Evolutionary conservation across 2,888 invertebrate genomes (phyloP).

Genomic region (Drosophila borborema): DNA sequence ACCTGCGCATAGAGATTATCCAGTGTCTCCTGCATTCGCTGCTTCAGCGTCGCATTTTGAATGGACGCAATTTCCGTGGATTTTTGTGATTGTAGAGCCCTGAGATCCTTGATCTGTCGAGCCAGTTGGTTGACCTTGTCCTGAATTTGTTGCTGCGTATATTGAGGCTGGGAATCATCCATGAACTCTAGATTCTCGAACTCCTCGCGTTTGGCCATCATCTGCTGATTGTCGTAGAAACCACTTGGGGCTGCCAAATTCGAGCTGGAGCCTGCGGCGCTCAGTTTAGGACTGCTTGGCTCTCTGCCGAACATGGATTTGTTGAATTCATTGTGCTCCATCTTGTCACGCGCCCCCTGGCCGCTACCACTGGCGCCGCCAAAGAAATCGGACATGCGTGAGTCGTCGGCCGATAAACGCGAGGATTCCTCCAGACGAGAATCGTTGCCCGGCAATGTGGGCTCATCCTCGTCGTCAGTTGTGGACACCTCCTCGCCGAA

Average conservation of each 20-base stretch:
- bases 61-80: slow-evolving; percentile 93
- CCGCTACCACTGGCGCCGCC: slow-evolving; percentile 83
- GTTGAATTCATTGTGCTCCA: slow-evolving; percentile 82
- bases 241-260: slow-evolving; percentile 80
- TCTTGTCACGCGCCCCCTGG: slow-evolving; percentile 59
- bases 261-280: slow-evolving; percentile 82
- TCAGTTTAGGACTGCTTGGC: slow-evolving; percentile 71
- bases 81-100: slow-evolving; percentile 90
- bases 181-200: slow-evolving; percentile 82
- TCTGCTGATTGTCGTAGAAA: slow-evolving; percentile 77
- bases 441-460: slow-evolving; percentile 86
- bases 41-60: slow-evolving; percentile 92
- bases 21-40: slow-evolving; percentile 92
- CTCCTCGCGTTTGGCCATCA: slow-evolving; percentile 73
- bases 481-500: slow-evolving; percentile 97
- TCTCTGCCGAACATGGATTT: slow-evolving; percentile 82
- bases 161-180: slow-evolving; percentile 76
- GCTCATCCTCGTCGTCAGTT: slow-evolving; percentile 92
- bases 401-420: slow-evolving; percentile 90
- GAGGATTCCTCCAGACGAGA: slow-evolving; percentile 90
- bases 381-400: slow-evolving; percentile 90
- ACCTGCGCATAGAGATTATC: slow-evolving; percentile 93
- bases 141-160: slow-evolving; percentile 86
- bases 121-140: slow-evolving; percentile 90
- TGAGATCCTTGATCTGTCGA: slow-evolving; percentile 91